Evolutionary conservation across 2,113 vertebrate species (phyloP).

Genomic region (cat (Felis catus)): DNA sequence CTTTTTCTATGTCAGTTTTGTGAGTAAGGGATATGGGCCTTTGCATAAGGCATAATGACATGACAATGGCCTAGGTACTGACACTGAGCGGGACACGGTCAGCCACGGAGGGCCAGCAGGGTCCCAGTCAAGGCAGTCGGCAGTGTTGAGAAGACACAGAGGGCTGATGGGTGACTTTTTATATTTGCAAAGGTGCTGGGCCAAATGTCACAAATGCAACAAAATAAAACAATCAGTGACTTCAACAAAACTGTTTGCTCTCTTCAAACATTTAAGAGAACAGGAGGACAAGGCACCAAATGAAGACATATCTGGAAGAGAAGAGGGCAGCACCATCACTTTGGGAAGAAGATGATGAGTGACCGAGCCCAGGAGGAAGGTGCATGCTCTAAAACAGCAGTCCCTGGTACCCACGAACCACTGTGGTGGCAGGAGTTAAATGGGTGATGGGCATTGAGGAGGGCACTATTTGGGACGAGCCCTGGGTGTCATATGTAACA

Average conservation of each 20-base stretch:
- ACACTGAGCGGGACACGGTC: fast-evolving
- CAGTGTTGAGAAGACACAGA: background rate
- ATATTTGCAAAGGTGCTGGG: background rate
- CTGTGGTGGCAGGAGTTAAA: background rate
- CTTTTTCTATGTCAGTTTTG: background rate
- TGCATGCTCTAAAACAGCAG: background rate
- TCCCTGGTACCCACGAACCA: background rate
- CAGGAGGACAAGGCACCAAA: background rate
- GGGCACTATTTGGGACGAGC: too few species aligned
- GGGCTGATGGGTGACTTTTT: background rate
- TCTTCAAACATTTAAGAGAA: background rate
- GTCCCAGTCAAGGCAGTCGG: background rate
- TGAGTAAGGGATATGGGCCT: background rate
- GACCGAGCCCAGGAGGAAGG: background rate
- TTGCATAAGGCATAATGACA: background rate
- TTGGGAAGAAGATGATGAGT: background rate
- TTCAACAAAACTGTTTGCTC: background rate
- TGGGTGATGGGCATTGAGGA: too few species aligned
- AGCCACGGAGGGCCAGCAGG: background rate
- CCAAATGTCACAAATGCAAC: background rate
- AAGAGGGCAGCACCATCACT: background rate
- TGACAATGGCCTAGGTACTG: background rate
- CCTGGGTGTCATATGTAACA: too few species aligned
- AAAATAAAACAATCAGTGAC: background rate
- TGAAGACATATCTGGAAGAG: background rate